Percentiles rank a stretch among this genome's conserved stretches.
Evolutionary conservation across 1,140 invertebrate species (phyloP).

Genomic region (Drosophila pseudoobscura): DNA sequence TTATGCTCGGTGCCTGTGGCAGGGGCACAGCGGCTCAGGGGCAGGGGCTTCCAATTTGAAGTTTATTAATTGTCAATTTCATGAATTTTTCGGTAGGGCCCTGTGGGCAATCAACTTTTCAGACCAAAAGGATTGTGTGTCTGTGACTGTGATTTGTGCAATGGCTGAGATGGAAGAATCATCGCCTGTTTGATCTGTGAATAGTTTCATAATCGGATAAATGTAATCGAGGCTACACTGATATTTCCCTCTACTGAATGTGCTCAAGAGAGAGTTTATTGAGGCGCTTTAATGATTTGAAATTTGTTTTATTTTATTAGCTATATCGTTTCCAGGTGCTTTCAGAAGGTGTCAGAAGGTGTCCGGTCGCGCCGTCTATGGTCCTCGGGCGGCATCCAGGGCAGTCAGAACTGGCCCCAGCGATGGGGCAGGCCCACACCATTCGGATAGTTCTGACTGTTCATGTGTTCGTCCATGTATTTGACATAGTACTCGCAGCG

Average conservation of each 20-base stretch:
- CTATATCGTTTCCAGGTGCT: too few species aligned
- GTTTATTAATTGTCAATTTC: conserved; percentile 78
- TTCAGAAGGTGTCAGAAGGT: too few species aligned
- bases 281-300: background rate
- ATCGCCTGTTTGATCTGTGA: conserved; percentile 9
- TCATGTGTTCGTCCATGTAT: conserved; percentile 60
- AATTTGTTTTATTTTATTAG: too few species aligned
- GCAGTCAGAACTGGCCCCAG: conserved; percentile 60
- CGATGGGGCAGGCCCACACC: conserved; percentile 54
- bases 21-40: background rate
- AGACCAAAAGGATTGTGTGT: background rate
- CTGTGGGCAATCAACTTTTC: conserved; percentile 26
- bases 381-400: background rate
- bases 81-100: conserved; percentile 34
- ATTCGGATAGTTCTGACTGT: conserved; percentile 64
- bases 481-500: conserved; percentile 57
- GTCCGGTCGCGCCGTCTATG: too few species aligned
- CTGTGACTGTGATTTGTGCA: conserved; percentile 25
- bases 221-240: background rate
- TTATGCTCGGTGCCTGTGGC: conserved; percentile 14
- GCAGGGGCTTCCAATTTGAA: conserved; percentile 45
- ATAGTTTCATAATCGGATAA: conserved; percentile 22
- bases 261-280: too few species aligned
- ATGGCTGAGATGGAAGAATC: background rate
- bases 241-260: background rate